Conservation (phyloP, 1,140 invertebrate genomes). For the Bathynomus jamesi region DNA sequence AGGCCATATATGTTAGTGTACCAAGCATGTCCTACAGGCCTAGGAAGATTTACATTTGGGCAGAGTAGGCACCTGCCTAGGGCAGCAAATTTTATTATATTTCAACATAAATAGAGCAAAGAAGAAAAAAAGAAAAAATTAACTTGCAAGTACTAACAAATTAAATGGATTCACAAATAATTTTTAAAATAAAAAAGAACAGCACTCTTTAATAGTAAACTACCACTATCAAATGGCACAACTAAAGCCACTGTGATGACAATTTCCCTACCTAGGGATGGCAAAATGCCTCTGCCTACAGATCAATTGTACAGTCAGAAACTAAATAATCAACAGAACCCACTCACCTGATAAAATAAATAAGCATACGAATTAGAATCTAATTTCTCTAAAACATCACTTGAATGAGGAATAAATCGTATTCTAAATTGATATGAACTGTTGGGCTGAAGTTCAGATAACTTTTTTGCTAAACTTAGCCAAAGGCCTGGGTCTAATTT, state of each 20-base stretch:
- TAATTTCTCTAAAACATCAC: not conserved
- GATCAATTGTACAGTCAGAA: too few relatives aligned
- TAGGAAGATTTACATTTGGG: too few relatives aligned
- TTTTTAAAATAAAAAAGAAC: not conserved
- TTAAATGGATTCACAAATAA: not conserved
- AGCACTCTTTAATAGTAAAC: not conserved
- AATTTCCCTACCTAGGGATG: not conserved
- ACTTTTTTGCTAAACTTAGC: not conserved
- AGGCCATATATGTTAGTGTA: too few relatives aligned
- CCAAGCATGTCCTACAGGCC: too few relatives aligned
- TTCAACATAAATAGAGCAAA: too few relatives aligned
- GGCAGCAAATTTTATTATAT: too few relatives aligned
- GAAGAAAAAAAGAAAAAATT: too few relatives aligned
- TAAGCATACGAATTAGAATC: not conserved
- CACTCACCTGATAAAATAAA: not conserved
- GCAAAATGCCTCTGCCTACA: too few relatives aligned
- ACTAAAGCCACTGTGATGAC: not conserved
- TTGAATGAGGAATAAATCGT: not conserved
- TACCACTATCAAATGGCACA: not conserved
- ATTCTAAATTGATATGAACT: not conserved
- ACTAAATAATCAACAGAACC: not conserved
- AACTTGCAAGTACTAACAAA: not conserved
- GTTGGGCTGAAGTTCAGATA: not conserved
- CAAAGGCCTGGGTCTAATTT: not conserved
- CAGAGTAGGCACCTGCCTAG: too few relatives aligned